Evolutionary conservation across 2,113 vertebrate species (phyloP).

Genomic region (Isichthys henryi): DNA sequence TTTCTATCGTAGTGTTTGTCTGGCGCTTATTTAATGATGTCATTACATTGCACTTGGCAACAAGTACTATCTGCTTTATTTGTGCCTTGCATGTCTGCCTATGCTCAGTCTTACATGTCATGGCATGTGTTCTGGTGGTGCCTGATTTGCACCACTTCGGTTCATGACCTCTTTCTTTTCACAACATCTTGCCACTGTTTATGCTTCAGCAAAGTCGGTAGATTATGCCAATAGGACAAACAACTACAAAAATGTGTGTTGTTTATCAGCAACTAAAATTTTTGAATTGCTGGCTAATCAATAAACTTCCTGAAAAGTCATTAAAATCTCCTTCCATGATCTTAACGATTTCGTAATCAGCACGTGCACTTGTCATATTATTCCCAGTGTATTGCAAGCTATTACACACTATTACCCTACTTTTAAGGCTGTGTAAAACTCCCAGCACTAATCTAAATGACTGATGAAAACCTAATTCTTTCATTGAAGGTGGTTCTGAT

Average conservation of each 20-base stretch:
- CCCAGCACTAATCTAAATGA: neutral
- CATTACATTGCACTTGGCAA: neutral
- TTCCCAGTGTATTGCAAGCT: neutral
- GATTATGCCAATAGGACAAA: neutral
- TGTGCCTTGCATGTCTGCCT: neutral
- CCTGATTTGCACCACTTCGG: neutral
- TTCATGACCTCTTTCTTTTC: neutral
- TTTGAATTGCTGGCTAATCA: neutral
- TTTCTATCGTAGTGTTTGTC: neutral
- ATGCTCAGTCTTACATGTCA: neutral
- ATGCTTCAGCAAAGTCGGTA: neutral
- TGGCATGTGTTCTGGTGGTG: neutral
- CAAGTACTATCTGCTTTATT: neutral
- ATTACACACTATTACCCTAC: too few relatives aligned
- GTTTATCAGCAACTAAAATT: neutral
- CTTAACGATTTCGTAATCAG: neutral
- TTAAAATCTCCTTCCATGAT: neutral
- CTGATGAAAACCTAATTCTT: neutral
- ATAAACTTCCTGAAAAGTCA: neutral
- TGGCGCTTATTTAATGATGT: neutral
- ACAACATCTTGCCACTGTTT: neutral
- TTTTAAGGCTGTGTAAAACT: too few relatives aligned
- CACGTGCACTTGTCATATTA: neutral
- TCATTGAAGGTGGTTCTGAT: neutral
- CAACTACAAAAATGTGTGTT: neutral